phyloP scores from a whole-genome alignment of 2,113 vertebrate genomes.

The Mionectes macconnelli region DNA sequence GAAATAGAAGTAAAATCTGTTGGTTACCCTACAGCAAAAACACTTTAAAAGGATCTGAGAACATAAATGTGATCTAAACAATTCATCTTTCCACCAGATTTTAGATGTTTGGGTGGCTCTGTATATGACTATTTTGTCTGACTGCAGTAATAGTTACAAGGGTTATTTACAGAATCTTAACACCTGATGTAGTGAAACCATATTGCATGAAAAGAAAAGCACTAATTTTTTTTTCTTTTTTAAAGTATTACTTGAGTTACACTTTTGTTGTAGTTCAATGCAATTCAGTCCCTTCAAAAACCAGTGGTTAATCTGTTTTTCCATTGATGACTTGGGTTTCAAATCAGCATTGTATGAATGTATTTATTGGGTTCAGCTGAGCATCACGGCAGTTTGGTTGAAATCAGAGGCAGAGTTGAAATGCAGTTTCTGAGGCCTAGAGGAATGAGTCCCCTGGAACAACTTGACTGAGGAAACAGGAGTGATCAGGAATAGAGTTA shows the following conservation, averaged over 20 bases:
- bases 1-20: not conserved
- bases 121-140: not conserved
- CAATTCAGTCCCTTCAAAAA: not conserved
- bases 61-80: not conserved
- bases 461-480: not conserved
- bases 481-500: not conserved
- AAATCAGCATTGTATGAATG: not conserved
- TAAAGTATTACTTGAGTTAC: not conserved
- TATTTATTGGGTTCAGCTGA: not conserved
- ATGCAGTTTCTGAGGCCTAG: not conserved
- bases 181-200: not conserved
- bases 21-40: not conserved
- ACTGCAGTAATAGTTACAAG: not conserved
- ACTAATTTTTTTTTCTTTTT: not conserved
- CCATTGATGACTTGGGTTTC: not conserved
- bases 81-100: not conserved
- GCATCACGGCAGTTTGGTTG: not conserved
- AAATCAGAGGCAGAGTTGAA: not conserved
- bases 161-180: not conserved
- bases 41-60: not conserved
- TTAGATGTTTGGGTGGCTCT: not conserved
- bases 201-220: not conserved
- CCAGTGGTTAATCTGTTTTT: not conserved
- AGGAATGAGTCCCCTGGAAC: not conserved
- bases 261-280: rapidly evolving